Base-by-base conservation (phyloP, 2,888 invertebrate genomes). In the Micropterix aruncella region DNA sequence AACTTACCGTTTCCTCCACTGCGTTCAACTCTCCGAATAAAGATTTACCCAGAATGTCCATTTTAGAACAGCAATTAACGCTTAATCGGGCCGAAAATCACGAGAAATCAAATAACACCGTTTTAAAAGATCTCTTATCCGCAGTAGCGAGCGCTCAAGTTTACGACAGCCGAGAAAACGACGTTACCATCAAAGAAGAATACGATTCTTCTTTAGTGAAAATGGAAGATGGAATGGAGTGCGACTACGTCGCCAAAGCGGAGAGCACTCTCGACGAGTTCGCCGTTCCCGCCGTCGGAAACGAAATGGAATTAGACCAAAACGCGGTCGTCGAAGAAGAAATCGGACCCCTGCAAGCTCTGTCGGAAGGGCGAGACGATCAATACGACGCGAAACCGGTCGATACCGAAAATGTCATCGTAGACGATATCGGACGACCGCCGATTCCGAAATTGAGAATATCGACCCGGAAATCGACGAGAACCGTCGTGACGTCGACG, bases 61-160 rank as follows among this genome's bases (percentile, higher is more conserved):
- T 82, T 59, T 62, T 83, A 47, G 83, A 83, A 57, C 81, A 82
- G 57, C 82, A 80, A 56, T 62, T 83, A 46, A 69, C 79, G 41
- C 76, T 77, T 17, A 74, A 68, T 1, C 63, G 73, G 55, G 70
- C 61, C 52, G 52, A 61, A 42, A 53, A 55, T 9, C 48, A 62
- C 56, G 45, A 52, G 16, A 48, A 54, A 52, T 60, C 65, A 36
- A 73, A 70, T 55, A 77, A 77, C 53, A 72, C 69, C 18, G 75
- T 80, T 46, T 63, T 75, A 47, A 73, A 74, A 46, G 80, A 80
- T 56, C 60, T 80, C 46, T 61, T 77, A 41, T 73, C 75, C 2
- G 75, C 78, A 2, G 71, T 79, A 18, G 70, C 76, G 17, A 67
- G 73, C 50, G 77, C 79, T n/a, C 73, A 76, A 49, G 75, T 74